Percentiles rank a stretch among this genome's conserved stretches.
These are phyloP conservation scores for Koerneria pararmatus DNA, from an alignment of 2,888 invertebrate species.

Conservation along the genomic window DNA sequence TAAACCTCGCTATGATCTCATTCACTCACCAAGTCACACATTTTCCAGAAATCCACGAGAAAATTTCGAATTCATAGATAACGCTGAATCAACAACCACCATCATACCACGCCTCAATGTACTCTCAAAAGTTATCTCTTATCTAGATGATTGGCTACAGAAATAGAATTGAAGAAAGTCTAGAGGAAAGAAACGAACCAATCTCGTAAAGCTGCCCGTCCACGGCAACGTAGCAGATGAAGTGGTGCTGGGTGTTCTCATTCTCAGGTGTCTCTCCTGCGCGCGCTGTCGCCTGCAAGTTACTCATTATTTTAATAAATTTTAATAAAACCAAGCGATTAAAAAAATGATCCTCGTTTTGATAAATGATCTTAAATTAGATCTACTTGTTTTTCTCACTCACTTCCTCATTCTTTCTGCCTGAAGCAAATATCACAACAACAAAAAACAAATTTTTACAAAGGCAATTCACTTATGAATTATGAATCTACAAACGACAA, in stretches of 20 bases:
- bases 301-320: not conserved
- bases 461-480: too few relatives aligned
- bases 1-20: too few relatives aligned
- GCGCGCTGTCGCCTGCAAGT: constrained; percentile 29
- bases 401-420: not conserved
- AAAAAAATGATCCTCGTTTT: not conserved
- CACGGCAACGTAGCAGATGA: constrained; percentile 48
- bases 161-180: not conserved
- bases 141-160: not conserved
- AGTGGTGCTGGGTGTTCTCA: constrained; percentile 52
- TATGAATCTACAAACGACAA: too few relatives aligned
- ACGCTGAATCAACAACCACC: not conserved
- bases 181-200: constrained; percentile 31
- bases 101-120: not conserved
- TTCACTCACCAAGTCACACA: too few relatives aligned
- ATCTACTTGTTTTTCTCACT: not conserved
- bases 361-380: not conserved
- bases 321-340: not conserved
- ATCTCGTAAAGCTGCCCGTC: constrained; percentile 50
- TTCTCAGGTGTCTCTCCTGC: constrained; percentile 44
- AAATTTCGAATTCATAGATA: not conserved
- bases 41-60: not conserved
- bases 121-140: not conserved
- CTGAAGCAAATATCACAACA: too few relatives aligned
- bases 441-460: too few relatives aligned